These are phyloP conservation scores for Agrotis segetum DNA, from an alignment of 2,888 invertebrate species.

Conservation along the genomic window DNA sequence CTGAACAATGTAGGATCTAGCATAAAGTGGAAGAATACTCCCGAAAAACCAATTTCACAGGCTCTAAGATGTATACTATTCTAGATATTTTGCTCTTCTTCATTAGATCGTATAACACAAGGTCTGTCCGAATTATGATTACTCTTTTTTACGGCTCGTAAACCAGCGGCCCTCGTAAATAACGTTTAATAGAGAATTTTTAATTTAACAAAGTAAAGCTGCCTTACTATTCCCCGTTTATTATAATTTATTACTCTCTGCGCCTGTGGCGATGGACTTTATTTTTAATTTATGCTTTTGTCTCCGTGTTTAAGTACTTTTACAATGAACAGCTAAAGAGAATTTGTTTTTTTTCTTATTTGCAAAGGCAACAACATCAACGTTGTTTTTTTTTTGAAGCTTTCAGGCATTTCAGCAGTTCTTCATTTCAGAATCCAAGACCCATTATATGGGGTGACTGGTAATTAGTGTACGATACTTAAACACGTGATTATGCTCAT, in stretches of 20 bases:
- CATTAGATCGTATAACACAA: conserved; percentile 18
- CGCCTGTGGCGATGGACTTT: conserved; percentile 11
- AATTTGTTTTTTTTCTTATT: not conserved
- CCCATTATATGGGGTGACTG: too few relatives aligned
- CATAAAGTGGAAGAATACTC: not conserved
- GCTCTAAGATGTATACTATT: conserved; percentile 25
- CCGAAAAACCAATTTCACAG: not conserved
- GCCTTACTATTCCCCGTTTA: conserved; percentile 45
- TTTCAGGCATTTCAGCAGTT: not conserved
- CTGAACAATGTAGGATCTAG: too few relatives aligned
- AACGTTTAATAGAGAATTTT: conserved; percentile 61
- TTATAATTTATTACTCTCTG: conserved; percentile 45
- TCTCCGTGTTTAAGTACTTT: conserved; percentile 26
- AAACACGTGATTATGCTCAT: too few relatives aligned
- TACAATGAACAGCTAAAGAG: not conserved
- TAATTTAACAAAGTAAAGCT: conserved; percentile 60
- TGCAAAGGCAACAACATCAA: not conserved
- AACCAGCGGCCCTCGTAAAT: conserved; percentile 61
- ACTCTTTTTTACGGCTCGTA: conserved; percentile 56
- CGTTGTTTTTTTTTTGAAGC: too few relatives aligned
- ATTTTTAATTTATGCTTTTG: conserved; percentile 42
- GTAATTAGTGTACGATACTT: too few relatives aligned
- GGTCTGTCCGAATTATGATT: conserved; percentile 59
- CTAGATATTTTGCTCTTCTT: not conserved
- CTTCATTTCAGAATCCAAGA: too few relatives aligned